phyloP scores from a whole-genome alignment of 2,888 invertebrate species.

The Drosophila cognata region DNA sequence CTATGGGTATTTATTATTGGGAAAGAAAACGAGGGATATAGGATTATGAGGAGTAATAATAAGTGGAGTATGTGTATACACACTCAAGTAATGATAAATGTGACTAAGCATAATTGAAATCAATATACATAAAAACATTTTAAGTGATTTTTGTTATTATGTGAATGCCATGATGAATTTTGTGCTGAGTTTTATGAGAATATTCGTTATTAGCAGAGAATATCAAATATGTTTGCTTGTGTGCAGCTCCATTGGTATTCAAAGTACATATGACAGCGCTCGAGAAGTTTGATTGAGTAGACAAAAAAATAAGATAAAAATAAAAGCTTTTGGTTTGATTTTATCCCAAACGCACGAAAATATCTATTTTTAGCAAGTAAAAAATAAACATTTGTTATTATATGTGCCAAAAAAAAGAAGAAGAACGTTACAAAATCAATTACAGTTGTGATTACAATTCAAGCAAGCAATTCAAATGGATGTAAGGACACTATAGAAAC shows the following conservation, averaged over 20 bases:
- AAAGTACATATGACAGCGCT: conserved; percentile 3
- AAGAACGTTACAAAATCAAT: neutral
- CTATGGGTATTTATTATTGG: neutral
- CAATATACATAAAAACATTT: conserved; percentile 8
- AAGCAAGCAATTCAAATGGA: neutral
- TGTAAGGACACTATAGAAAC: neutral
- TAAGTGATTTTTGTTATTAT: neutral
- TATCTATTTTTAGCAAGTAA: neutral
- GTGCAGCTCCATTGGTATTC: neutral
- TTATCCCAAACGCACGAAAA: neutral
- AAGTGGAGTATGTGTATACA: neutral
- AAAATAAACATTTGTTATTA: neutral
- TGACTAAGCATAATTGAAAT: neutral
- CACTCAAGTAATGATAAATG: neutral
- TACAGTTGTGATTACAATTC: neutral
- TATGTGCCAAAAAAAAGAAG: neutral
- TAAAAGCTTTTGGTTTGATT: conserved; percentile 1
- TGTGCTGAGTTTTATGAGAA: neutral
- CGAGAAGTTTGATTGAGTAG: neutral
- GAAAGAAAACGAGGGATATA: neutral
- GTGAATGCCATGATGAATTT: neutral
- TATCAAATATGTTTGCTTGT: neutral
- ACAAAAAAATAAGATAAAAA: neutral
- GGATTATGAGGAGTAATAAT: neutral
- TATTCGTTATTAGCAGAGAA: neutral